A percentile compares a stretch with the other conserved stretches of the same genome.
Evolutionary conservation across 23 tunicate species (phyloP).

Genomic region (Diplosoma virens): DNA sequence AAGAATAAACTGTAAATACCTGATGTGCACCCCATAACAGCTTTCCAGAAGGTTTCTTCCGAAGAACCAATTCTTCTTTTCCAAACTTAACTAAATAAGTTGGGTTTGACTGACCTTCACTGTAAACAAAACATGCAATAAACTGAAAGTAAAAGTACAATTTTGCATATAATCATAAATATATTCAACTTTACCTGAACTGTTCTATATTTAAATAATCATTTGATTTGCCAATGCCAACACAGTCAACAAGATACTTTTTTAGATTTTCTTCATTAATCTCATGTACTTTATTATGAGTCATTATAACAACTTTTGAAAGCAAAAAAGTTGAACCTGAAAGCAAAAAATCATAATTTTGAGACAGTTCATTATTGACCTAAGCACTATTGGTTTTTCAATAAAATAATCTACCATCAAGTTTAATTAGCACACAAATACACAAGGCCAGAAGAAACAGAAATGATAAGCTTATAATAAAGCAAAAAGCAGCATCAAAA

Average conservation of each 20-base stretch:
- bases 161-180: not conserved
- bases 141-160: not conserved
- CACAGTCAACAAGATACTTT: not conserved
- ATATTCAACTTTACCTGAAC: not conserved
- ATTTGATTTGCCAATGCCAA: slow-evolving; percentile 3
- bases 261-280: not conserved
- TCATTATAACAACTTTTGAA: too few relatives aligned
- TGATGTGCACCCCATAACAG: slow-evolving; percentile 88
- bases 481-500: too few relatives aligned
- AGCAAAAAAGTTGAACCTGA: too few relatives aligned
- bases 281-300: not conserved
- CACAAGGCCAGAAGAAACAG: too few relatives aligned
- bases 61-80: slow-evolving; percentile 57
- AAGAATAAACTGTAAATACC: too few relatives aligned
- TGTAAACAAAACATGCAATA: too few relatives aligned
- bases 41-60: slow-evolving; percentile 84
- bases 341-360: too few relatives aligned
- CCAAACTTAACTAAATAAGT: slow-evolving; percentile 74
- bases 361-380: too few relatives aligned
- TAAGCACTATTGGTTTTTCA: too few relatives aligned
- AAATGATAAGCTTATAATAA: too few relatives aligned
- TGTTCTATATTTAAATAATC: not conserved
- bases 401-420: too few relatives aligned
- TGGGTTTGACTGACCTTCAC: slow-evolving; percentile 93
- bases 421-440: too few relatives aligned